Conservation (phyloP, 1,140 invertebrate genomes). For the Holcopasites calliopsidis region DNA sequence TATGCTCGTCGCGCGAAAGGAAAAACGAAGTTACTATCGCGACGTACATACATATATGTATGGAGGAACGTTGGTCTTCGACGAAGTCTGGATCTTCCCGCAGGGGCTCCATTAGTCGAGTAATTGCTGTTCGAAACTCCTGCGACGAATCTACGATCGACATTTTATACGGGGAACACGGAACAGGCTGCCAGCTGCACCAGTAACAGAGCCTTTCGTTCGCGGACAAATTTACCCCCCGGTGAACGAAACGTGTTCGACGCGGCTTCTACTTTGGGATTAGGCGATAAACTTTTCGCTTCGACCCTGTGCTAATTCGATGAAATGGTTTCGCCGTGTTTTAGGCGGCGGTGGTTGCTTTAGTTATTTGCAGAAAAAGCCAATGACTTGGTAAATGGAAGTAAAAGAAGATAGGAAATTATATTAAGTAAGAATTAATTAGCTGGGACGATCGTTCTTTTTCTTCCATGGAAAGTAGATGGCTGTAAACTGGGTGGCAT, state of each 20-base stretch:
- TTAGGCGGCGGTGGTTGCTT: background rate
- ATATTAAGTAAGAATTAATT: too few relatives aligned
- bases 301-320: background rate
- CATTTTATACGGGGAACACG: constrained; percentile 39
- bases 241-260: background rate
- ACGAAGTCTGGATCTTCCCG: constrained; percentile 64
- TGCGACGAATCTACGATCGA: constrained; percentile 71
- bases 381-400: too few relatives aligned
- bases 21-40: constrained; percentile 42
- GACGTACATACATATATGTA: too few relatives aligned
- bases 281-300: background rate
- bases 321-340: too few relatives aligned
- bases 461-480: too few relatives aligned
- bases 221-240: constrained; percentile 20
- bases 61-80: constrained; percentile 40
- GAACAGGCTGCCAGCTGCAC: constrained; percentile 24
- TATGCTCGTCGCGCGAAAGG: background rate
- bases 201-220: constrained; percentile 7
- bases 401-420: too few relatives aligned
- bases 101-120: constrained; percentile 71
- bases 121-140: constrained; percentile 76
- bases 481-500: too few relatives aligned
- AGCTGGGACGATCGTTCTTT: too few relatives aligned
- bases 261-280: background rate
- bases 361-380: too few relatives aligned